Base-by-base conservation (phyloP, 2,888 invertebrate genomes). In the Chymomyza amoena region DNA sequence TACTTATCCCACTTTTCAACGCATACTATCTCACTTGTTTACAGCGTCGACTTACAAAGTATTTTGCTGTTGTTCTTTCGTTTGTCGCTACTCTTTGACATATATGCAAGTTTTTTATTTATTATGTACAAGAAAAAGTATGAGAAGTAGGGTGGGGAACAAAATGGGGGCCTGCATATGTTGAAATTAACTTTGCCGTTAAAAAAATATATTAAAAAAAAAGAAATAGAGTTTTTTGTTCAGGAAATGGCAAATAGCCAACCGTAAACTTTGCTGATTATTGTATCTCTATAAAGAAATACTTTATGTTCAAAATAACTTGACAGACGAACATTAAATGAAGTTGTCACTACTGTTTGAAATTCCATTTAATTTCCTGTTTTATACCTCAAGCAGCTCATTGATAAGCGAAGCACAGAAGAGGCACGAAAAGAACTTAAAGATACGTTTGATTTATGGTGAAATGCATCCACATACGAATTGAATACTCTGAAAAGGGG, bases 41-140 rank as follows among this genome's bases (percentile, higher is more conserved):
- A 84, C 82, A 79, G 78, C 87, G 80, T 87, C 87, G 72, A 75
- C 85, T 82, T 87, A 79, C 83, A 87, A 84, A 87, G 87, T 80
- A 78, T 78, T 7, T 64, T 68, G 28, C 36, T 72, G 76, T 76
- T 78, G 73, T 78, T 83, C 84, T 79, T 80, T 72, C 70, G 71
- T 68, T 73, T 72, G 65, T 61, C 67, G 72, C 68, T 74, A 72
- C 70, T 73, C 70, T 6, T 28, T 9, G 15, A 54, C 16, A 4
- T 16, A 16, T 54, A 54, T 75, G 61, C 64, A 51, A 18, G 6
- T 25, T 39, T 32, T 84, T 80, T 25, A 32, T 28, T 87, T 83
- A 76, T 69, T 82, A 87, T 87, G 86, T 88, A 74, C 69, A 73
- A 64, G 75, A 73, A 64, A 18, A 15, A 36, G 39, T 6, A 28